phyloP scores from a whole-genome alignment of 92 coral and sea anemone genomes.

The Pocillopora meandrina region DNA sequence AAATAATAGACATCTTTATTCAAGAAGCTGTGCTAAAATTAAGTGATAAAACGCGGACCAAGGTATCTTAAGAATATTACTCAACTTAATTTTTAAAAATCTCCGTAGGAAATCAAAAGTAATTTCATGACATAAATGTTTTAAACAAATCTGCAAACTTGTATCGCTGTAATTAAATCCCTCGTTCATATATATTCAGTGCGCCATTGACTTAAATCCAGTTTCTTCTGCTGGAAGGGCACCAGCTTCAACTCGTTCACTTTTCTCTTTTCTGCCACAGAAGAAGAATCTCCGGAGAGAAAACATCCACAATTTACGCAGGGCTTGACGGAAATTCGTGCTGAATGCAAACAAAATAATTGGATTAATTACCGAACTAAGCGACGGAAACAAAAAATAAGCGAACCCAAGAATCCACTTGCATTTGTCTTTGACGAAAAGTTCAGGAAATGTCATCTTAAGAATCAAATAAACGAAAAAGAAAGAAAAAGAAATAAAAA shows the following conservation, averaged over 20 bases:
- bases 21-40: no score
- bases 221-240: no score
- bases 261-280: neutral
- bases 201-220: no score
- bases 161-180: no score
- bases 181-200: no score
- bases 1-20: no score
- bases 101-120: no score
- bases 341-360: constrained; percentile 17
- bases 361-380: neutral
- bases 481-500: neutral
- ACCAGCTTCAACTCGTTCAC: neutral
- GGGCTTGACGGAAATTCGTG: constrained; percentile 5
- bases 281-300: neutral
- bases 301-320: neutral
- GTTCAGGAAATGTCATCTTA: neutral
- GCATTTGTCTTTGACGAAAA: constrained; percentile 1
- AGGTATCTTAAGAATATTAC: no score
- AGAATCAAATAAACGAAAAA: neutral
- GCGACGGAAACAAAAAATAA: constrained; percentile 16
- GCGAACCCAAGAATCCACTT: neutral
- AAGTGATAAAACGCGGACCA: no score
- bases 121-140: no score
- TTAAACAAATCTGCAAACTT: no score
- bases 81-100: no score